Percentiles rank a stretch among this genome's conserved stretches.
These are phyloP conservation scores for Pyrochroa serraticornis DNA, from an alignment of 2,888 invertebrate species.

Conservation along the genomic window DNA sequence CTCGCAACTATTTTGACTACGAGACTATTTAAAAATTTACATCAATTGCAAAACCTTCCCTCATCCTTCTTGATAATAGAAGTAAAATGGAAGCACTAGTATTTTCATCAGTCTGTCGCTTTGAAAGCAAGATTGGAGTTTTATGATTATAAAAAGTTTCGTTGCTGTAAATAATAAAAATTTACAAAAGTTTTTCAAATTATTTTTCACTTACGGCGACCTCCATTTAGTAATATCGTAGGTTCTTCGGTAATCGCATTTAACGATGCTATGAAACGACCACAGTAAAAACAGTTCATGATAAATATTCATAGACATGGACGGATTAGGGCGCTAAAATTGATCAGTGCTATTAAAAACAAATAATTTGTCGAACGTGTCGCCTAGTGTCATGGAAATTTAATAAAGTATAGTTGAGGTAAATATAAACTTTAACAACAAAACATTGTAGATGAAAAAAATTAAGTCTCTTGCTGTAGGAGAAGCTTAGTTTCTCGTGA, in stretches of 20 bases:
- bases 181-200: slow-evolving; percentile 1
- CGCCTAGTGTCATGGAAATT: too few species aligned
- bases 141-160: slow-evolving; percentile 64
- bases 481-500: too few species aligned
- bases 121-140: slow-evolving; percentile 63
- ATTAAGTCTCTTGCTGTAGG: too few species aligned
- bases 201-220: slow-evolving; percentile 38
- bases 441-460: background rate
- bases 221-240: slow-evolving; percentile 44
- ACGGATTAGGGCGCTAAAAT: slow-evolving; percentile 48
- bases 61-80: slow-evolving; percentile 72
- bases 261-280: slow-evolving; percentile 46
- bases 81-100: slow-evolving; percentile 67
- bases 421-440: background rate
- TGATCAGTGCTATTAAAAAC: background rate
- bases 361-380: background rate
- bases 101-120: slow-evolving; percentile 70
- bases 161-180: slow-evolving; percentile 55
- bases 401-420: too few species aligned
- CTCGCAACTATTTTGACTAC: background rate
- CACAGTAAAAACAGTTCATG: slow-evolving; percentile 51
- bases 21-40: slow-evolving; percentile 47
- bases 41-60: slow-evolving; percentile 77
- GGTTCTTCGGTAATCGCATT: slow-evolving; percentile 37
- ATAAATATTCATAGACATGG: slow-evolving; percentile 52